Conservation (phyloP, 2,888 invertebrate genomes). For the Cyclophora albipunctata region DNA sequence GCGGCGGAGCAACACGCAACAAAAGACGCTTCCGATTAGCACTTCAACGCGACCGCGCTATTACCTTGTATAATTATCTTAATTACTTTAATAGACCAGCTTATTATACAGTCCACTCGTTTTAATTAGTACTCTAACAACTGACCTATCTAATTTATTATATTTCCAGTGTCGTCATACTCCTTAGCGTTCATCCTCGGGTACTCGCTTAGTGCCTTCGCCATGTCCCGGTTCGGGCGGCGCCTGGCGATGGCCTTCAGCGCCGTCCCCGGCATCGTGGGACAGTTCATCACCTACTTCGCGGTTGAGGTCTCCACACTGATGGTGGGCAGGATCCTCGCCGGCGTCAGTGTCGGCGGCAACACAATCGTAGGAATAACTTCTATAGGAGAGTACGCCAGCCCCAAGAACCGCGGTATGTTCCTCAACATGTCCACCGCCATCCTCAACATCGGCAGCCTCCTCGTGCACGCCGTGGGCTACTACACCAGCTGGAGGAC, state of each 20-base stretch:
- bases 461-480: slow-evolving; percentile 33
- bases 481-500: slow-evolving; percentile 36
- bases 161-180: no score
- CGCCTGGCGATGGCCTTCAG: slow-evolving; percentile 28
- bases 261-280: slow-evolving; percentile 35
- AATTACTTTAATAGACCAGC: no score
- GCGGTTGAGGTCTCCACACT: slow-evolving; percentile 28
- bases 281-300: slow-evolving; percentile 38
- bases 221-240: slow-evolving; percentile 25
- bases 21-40: no score
- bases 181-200: no score
- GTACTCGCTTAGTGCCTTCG: no score
- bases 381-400: slow-evolving; percentile 46
- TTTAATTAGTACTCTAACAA: no score
- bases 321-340: slow-evolving; percentile 32
- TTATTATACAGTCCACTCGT: no score
- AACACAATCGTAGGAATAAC: slow-evolving; percentile 38
- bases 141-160: no score
- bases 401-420: slow-evolving; percentile 42
- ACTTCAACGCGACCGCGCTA: no score
- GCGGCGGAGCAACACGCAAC: no score
- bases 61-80: no score
- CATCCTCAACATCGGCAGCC: slow-evolving; percentile 34
- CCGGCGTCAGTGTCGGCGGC: slow-evolving; percentile 34
- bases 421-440: slow-evolving; percentile 47